These are phyloP conservation scores for Allacma fusca DNA, from an alignment of 2,888 invertebrate species.

Conservation along the genomic window DNA sequence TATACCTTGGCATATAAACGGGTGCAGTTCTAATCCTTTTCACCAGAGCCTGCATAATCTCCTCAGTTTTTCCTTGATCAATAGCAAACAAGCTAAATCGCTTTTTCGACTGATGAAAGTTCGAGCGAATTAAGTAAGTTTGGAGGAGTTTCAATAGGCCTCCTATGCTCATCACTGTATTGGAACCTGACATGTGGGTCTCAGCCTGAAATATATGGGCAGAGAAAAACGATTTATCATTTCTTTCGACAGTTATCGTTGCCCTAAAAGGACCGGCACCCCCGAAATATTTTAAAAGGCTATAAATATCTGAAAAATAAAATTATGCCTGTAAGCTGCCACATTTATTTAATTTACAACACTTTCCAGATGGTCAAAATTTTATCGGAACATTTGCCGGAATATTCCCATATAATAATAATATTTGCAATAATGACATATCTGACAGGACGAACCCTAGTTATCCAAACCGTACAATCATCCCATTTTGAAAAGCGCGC, in stretches of 20 bases:
- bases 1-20: slow-evolving; percentile 46
- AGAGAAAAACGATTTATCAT: neutral
- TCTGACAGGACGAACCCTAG: neutral
- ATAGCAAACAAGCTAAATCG: slow-evolving; percentile 57
- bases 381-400: too few relatives aligned
- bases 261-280: too few relatives aligned
- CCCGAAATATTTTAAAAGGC: too few relatives aligned
- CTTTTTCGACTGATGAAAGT: slow-evolving; percentile 58
- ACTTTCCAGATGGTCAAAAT: too few relatives aligned
- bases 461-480: slow-evolving; percentile 47
- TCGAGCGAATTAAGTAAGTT: slow-evolving; percentile 55
- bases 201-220: slow-evolving; percentile 45
- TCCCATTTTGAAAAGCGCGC: slow-evolving; percentile 56
- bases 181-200: slow-evolving; percentile 45
- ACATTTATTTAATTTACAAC: too few relatives aligned
- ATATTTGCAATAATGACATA: too few relatives aligned
- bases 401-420: too few relatives aligned
- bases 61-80: slow-evolving; percentile 49
- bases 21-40: slow-evolving; percentile 48
- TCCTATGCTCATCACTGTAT: neutral
- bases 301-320: too few relatives aligned
- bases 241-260: neutral
- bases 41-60: slow-evolving; percentile 46
- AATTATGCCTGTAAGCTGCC: too few relatives aligned
- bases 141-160: slow-evolving; percentile 52